Conservation (phyloP, 2,888 invertebrate species). For the Drosophila neotestacea region DNA sequence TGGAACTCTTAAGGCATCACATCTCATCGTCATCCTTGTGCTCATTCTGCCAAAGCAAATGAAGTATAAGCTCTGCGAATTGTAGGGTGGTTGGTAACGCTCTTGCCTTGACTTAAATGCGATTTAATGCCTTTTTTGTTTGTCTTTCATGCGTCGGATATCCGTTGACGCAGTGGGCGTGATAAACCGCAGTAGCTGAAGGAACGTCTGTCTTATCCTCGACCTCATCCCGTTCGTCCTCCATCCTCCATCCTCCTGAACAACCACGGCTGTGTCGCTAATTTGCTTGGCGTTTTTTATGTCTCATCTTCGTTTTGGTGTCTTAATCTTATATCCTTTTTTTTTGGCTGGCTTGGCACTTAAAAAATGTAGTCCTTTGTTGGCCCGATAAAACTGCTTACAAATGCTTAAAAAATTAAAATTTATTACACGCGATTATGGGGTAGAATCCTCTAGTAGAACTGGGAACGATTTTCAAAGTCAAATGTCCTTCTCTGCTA, state of each 20-base stretch:
- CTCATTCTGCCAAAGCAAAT: slow-evolving; percentile 44
- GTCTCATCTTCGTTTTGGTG: slow-evolving; percentile 64
- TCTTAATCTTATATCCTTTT: slow-evolving; percentile 80
- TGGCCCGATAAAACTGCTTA: slow-evolving; percentile 79
- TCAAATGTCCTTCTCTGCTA: slow-evolving; percentile 2
- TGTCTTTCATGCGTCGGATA: slow-evolving; percentile 81
- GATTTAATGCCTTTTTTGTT: slow-evolving; percentile 83
- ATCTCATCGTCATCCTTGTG: slow-evolving; percentile 32
- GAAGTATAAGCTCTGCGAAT: slow-evolving; percentile 50
- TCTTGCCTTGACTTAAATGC: slow-evolving; percentile 76
- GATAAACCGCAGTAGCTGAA: slow-evolving; percentile 65
- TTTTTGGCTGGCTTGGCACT: slow-evolving; percentile 70
- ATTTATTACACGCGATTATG: slow-evolving; percentile 82
- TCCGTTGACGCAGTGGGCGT: slow-evolving; percentile 77
- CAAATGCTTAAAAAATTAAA: slow-evolving; percentile 83
- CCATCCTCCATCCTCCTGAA: slow-evolving; percentile 2
- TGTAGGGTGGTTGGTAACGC: slow-evolving; percentile 23
- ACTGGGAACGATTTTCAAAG: slow-evolving; percentile 1
- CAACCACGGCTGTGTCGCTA: slow-evolving; percentile 52
- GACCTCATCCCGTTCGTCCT: slow-evolving; percentile 29
- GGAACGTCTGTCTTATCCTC: slow-evolving; percentile 35
- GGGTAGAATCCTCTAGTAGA: slow-evolving; percentile 7
- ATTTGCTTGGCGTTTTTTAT: slow-evolving; percentile 77
- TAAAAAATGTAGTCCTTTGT: slow-evolving; percentile 76
- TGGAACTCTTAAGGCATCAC: slow-evolving; percentile 32